Evolutionary conservation across 92 coral and sea anemone genomes (phyloP).

Genomic region (Palythoa caribaeorum): DNA sequence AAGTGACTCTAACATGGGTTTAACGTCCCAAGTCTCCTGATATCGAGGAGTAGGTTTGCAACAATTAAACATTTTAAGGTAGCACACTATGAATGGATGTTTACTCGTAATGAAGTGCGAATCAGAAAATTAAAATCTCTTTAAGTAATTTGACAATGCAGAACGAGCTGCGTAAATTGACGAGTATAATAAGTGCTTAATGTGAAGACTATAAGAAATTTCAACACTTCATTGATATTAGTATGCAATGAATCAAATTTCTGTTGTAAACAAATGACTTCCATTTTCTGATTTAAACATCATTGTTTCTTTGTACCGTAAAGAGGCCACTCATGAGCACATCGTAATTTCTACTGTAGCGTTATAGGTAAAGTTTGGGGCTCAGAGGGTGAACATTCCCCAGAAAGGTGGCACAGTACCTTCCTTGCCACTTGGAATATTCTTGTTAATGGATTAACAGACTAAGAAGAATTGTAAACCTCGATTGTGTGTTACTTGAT

Average conservation of each 20-base stretch:
- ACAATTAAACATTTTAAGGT: slow-evolving; percentile 56
- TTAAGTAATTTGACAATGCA: slow-evolving; percentile 56
- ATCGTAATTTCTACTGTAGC: slow-evolving; percentile 51
- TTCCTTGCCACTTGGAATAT: slow-evolving; percentile 27
- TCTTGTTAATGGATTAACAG: slow-evolving; percentile 29
- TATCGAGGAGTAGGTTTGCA: slow-evolving; percentile 43
- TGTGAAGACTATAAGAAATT: slow-evolving; percentile 38
- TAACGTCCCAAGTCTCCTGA: slow-evolving; percentile 58
- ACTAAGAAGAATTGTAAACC: slow-evolving; percentile 51
- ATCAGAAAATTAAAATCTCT: slow-evolving; percentile 21
- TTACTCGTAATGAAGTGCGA: slow-evolving; percentile 36
- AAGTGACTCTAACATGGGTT: slow-evolving; percentile 12
- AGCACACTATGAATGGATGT: slow-evolving; percentile 59
- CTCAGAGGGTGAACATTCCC: slow-evolving; percentile 59
- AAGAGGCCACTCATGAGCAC: slow-evolving; percentile 47
- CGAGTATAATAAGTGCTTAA: slow-evolving; percentile 38
- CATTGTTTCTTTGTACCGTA: slow-evolving; percentile 54
- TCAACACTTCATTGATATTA: slow-evolving; percentile 50
- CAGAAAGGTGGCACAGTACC: slow-evolving; percentile 35
- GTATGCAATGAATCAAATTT: slow-evolving; percentile 61
- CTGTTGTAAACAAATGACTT: slow-evolving; percentile 40
- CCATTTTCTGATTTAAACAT: slow-evolving; percentile 59
- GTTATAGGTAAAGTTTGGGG: slow-evolving; percentile 29
- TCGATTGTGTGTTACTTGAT: slow-evolving; percentile 48
- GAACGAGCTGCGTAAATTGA: slow-evolving; percentile 54